Percentiles rank a stretch among this genome's conserved stretches.
Conservation (phyloP, 2,888 invertebrate species). For the Willowsia nigromaculata region DNA sequence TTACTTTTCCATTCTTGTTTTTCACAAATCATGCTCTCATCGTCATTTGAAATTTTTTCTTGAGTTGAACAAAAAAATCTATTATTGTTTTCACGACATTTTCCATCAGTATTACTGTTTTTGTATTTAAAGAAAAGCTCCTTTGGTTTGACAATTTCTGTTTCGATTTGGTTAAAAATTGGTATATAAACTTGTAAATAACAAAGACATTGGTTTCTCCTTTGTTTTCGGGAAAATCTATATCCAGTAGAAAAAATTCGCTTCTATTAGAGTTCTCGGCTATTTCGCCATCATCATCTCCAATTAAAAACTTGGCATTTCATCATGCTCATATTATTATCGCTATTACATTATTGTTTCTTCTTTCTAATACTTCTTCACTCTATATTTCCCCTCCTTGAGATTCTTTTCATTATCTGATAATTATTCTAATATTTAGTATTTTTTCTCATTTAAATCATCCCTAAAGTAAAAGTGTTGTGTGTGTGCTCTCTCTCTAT, state of each 20-base stretch:
- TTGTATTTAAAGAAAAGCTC: conserved; percentile 44
- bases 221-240: not conserved
- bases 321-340: not conserved
- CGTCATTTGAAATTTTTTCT: not conserved
- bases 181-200: conserved; percentile 9
- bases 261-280: not conserved
- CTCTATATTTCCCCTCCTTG: not conserved
- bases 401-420: not conserved
- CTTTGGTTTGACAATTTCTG: conserved; percentile 33
- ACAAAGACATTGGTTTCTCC: not conserved
- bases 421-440: too few relatives aligned
- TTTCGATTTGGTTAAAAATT: conserved; percentile 24
- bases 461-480: too few relatives aligned
- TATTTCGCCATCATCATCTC: not conserved
- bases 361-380: not conserved
- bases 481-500: too few relatives aligned
- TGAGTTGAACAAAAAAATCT: not conserved
- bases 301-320: not conserved
- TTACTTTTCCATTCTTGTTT: too few relatives aligned
- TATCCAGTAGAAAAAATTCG: not conserved
- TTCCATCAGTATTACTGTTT: not conserved
- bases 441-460: too few relatives aligned
- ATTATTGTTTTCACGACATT: conserved; percentile 25
- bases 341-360: not conserved
- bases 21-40: too few relatives aligned